phyloP scores from a whole-genome alignment of 2,797 vertebrate species.

The Glyptemys insculpta region DNA sequence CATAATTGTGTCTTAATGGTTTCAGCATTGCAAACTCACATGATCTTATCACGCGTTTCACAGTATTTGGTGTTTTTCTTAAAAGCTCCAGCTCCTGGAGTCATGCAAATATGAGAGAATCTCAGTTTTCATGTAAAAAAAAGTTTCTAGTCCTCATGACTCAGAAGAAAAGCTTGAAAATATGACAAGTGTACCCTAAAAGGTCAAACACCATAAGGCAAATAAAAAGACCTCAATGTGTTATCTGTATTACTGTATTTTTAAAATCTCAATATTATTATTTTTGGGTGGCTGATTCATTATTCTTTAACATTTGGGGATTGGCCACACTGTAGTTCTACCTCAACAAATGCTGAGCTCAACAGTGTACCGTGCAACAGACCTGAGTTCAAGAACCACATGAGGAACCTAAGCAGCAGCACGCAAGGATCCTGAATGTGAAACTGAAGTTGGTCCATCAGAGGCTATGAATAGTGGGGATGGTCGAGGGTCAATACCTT shows the following conservation, averaged over 20 bases:
- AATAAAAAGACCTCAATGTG: not conserved
- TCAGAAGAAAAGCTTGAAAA: not conserved
- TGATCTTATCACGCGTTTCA: accelerated
- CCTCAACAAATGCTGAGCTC: accelerated
- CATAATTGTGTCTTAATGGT: not conserved
- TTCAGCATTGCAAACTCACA: not conserved
- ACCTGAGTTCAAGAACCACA: not conserved
- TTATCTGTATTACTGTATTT: not conserved
- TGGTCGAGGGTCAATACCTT: accelerated
- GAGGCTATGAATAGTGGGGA: accelerated
- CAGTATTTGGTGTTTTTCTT: not conserved
- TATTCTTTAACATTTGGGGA: not conserved
- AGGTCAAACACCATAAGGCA: not conserved
- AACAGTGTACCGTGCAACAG: accelerated
- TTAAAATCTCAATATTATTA: not conserved
- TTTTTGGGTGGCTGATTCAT: accelerated
- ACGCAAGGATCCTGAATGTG: accelerated
- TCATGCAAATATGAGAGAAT: accelerated
- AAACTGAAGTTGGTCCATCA: accelerated
- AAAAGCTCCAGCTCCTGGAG: not conserved
- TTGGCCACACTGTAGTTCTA: not conserved
- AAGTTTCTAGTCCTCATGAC: not conserved
- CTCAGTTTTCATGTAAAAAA: not conserved
- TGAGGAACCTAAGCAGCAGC: not conserved
- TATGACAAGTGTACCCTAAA: not conserved